phyloP scores from a whole-genome alignment of 2,797 vertebrate species.

The Tangara arthus region DNA sequence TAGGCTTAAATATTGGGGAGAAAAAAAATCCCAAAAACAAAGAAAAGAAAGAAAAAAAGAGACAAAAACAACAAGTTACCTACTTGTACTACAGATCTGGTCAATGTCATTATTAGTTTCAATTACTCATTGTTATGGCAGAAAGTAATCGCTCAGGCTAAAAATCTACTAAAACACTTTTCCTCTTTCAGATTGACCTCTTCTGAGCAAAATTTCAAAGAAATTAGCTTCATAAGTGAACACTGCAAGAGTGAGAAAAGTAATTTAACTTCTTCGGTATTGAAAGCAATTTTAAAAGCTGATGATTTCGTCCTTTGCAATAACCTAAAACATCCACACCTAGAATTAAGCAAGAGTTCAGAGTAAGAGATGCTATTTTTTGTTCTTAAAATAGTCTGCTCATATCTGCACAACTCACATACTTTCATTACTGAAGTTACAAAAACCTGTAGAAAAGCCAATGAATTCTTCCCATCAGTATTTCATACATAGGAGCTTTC shows the following conservation, averaged over 20 bases:
- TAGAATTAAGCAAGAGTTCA: background rate
- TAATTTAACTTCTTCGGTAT: background rate
- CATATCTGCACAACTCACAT: background rate
- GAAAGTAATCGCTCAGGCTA: background rate
- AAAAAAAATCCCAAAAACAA: background rate
- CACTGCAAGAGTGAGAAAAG: background rate
- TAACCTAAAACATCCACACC: background rate
- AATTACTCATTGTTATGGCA: background rate
- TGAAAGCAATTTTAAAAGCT: background rate
- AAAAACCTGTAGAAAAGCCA: background rate
- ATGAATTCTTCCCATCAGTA: background rate
- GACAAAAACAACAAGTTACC: background rate
- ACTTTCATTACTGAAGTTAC: background rate
- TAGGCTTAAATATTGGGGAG: slow-evolving; percentile 79
- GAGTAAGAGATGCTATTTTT: background rate
- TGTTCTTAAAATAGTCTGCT: background rate
- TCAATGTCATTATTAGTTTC: background rate
- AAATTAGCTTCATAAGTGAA: background rate
- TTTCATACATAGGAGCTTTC: background rate
- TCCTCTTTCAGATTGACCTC: background rate
- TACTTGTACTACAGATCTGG: background rate
- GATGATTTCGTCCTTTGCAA: background rate
- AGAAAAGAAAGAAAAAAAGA: background rate
- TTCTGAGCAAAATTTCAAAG: background rate
- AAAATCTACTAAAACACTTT: background rate